Evolutionary conservation across 1,140 invertebrate species (phyloP), one percentile per base, ranked within the genome.

Genomic region (Pseudomyrmex flavicornis): DNA sequence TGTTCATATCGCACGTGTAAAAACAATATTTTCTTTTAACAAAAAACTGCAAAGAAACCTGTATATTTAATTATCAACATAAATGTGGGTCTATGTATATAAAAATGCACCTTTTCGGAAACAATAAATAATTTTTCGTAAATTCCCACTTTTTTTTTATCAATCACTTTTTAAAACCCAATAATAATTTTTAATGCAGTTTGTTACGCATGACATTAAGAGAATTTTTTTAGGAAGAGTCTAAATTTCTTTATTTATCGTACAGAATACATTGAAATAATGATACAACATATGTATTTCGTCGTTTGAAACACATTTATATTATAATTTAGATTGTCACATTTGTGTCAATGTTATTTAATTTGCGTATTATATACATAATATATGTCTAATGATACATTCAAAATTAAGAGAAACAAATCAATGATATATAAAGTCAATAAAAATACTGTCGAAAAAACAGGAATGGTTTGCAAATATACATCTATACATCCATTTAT

Each of bases 111-210:
- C 87, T 70, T 63, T 65, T 76, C 84, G 61, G 80, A 84, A 44
- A 83, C 86, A 91, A 90, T 91, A 90, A 90, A 91, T 89, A 89
- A 90, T 89, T 89, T 91, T 91, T 91, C 89, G 87, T 89, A 90
- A 59, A 86, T 35, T 8, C 20, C 10, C 20, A 15, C 3, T 72
- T 10, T 61, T 48, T 12, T 35, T 44, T 12, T 17, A 56, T 66
- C 46, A 35, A 35, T 35, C 35, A 35, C 35, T 63, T 68, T 50
- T 52, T 20, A 66, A 9, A 9, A 26, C n/a, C 44, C 4, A 56
- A 15, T 10, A 76, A 63, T 4, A 26, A 46, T 82, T 63, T 62
- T 50, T 0, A 26, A n/a, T 80, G 50, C 13, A 44, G 20, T 63
- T 63, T 61, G 1, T 74, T n/a, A 65, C 35, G 1, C 2, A 12